Percentiles rank a stretch among this genome's conserved stretches.
These are phyloP conservation scores for Gymnocypris eckloni DNA, from an alignment of 2,797 vertebrate genomes.

Conservation along the genomic window DNA sequence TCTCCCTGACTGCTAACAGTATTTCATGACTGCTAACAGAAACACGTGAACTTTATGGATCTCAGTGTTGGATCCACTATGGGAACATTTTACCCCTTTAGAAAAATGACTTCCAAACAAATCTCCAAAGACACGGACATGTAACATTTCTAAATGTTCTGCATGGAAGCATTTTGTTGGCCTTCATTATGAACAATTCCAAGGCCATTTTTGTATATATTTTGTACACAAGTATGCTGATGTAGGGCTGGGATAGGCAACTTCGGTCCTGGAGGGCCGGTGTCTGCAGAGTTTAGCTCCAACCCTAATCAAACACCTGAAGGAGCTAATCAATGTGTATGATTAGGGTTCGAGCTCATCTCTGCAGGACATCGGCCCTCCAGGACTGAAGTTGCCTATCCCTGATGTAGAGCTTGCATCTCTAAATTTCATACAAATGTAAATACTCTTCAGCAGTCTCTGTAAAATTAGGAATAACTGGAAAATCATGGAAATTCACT, in stretches of 20 bases:
- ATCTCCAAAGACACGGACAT: not conserved
- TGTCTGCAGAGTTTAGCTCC: no score
- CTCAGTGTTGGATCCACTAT: not conserved
- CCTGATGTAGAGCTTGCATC: not conserved
- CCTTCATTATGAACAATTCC: not conserved
- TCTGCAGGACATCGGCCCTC: no score
- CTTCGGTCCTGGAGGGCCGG: no score
- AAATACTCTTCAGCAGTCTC: not conserved
- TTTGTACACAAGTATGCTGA: not conserved
- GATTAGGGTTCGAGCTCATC: no score
- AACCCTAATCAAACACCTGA: no score
- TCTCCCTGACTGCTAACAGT: constrained; percentile 39
- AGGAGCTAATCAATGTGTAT: no score
- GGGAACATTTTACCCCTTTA: not conserved
- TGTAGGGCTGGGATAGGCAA: no score
- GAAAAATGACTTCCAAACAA: not conserved
- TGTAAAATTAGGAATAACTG: not conserved
- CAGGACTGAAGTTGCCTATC: no score
- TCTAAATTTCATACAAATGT: not conserved
- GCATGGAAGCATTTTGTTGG: not conserved
- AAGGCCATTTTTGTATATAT: not conserved
- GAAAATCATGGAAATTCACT: not conserved
- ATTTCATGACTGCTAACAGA: constrained; percentile 13
- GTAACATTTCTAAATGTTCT: not conserved
- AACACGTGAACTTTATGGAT: not conserved